Evolutionary conservation across 2,888 invertebrate species (phyloP).

Genomic region (Rhogogaster chlorosoma): DNA sequence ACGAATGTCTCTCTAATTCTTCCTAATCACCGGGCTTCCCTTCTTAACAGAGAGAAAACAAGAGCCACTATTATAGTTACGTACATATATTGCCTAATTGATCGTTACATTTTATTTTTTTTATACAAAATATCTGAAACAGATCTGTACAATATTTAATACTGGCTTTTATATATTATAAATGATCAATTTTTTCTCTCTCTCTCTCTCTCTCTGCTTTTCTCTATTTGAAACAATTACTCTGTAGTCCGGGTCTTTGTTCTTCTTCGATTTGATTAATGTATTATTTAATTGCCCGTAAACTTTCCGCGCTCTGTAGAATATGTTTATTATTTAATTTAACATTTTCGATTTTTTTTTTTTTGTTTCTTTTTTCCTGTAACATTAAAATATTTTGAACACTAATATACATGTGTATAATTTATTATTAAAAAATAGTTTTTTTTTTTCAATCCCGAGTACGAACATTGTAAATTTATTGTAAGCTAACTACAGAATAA

Average conservation of each 20-base stretch:
- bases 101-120: constrained; percentile 31
- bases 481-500: constrained; percentile 22
- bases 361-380: background rate
- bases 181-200: background rate
- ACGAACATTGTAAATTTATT: constrained; percentile 28
- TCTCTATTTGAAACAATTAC: background rate
- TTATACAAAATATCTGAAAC: background rate
- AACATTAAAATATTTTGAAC: background rate
- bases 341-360: no score
- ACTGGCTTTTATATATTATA: background rate
- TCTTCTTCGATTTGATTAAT: background rate
- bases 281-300: background rate
- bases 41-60: constrained; percentile 5
- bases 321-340: background rate
- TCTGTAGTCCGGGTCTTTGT: constrained; percentile 23
- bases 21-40: constrained; percentile 48
- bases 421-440: background rate
- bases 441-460: constrained; percentile 13
- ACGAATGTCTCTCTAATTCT: constrained; percentile 36
- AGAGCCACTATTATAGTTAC: background rate
- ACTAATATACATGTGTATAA: background rate
- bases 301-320: background rate
- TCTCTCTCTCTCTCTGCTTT: background rate
- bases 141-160: background rate
- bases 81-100: background rate